Base-by-base conservation (phyloP, 2,113 vertebrate genomes). In the Labeo catla region DNA sequence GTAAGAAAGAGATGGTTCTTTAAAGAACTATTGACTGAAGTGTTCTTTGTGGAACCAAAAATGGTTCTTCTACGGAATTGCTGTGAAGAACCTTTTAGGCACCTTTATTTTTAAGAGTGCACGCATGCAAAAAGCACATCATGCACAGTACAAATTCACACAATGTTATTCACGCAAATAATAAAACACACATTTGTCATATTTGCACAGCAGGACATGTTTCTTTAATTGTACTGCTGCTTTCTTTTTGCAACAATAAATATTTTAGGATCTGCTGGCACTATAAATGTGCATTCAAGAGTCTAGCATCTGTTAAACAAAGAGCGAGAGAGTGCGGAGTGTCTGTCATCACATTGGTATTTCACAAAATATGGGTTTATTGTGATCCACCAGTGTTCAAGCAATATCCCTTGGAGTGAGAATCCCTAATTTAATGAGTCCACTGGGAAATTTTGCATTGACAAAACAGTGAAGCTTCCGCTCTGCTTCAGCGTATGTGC, bases 241-340 rank as follows among this genome's bases (percentile, higher is more conserved):
- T 81, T 16, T 81, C 21, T 81, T n/a, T 66, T 23, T 65, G 57
- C 43, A 28, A 81, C 59, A 81, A 49, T 65, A 81, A 65, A 65
- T 65, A 49, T 66, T 63, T 43, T 63, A 61, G 49, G n/a, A 65
- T 66, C n/a, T 5, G 43, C 77, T 80, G 77, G 16, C 77, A 61
- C 34, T n/a, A 43, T 77, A 80, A 80, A 81, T 81, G 59, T 81
- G 59, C 57, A 49, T 65, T 49, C 7, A 81, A 47, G 6, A 49
- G 15, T 65, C 43, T 80, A 45, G 39, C 77, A 80, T 80, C 77
- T 81, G 79, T 28, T 81, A 65, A 81, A 66, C 59, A 66, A 65
- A 3, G 45, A 28, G 19, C n/a, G 36, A 57, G 50, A 63, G 39
- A 28, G 12, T 34, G 19, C 54, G 8, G 76, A 61, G 19, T 80